phyloP scores from a whole-genome alignment of 2,888 invertebrate genomes.

The Sipha maydis region DNA sequence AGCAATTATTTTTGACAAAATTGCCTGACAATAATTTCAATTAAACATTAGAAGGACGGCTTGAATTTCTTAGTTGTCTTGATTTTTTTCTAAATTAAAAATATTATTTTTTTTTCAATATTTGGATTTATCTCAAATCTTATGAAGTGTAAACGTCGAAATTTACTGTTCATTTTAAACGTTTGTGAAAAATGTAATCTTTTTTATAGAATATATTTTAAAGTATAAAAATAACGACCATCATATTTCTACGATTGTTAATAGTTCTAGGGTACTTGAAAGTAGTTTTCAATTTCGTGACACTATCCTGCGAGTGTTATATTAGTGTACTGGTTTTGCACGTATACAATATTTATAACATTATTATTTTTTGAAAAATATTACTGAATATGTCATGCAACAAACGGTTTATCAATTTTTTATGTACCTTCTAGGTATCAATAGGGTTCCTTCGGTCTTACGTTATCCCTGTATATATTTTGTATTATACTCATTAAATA shows the following conservation, averaged over 20 bases:
- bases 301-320: not conserved
- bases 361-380: slow-evolving; percentile 35
- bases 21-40: slow-evolving; percentile 33
- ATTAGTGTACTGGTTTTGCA: not conserved
- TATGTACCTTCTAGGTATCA: slow-evolving; percentile 31
- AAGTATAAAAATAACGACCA: not conserved
- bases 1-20: slow-evolving; percentile 18
- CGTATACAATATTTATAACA: slow-evolving; percentile 2
- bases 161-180: not conserved
- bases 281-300: not conserved
- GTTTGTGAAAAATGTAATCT: not conserved
- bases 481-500: slow-evolving; percentile 30
- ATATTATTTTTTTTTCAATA: not conserved
- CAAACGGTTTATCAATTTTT: slow-evolving; percentile 41
- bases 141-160: not conserved
- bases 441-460: not conserved
- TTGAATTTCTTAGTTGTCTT: not conserved
- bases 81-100: not conserved
- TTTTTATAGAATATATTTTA: not conserved
- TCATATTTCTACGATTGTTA: not conserved
- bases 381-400: slow-evolving; percentile 4
- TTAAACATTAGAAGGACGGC: slow-evolving; percentile 2
- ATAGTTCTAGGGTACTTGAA: not conserved
- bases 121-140: not conserved
- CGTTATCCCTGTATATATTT: slow-evolving; percentile 5